phyloP scores from a whole-genome alignment of 1,140 invertebrate genomes.

The Drosophila repletoides region DNA sequence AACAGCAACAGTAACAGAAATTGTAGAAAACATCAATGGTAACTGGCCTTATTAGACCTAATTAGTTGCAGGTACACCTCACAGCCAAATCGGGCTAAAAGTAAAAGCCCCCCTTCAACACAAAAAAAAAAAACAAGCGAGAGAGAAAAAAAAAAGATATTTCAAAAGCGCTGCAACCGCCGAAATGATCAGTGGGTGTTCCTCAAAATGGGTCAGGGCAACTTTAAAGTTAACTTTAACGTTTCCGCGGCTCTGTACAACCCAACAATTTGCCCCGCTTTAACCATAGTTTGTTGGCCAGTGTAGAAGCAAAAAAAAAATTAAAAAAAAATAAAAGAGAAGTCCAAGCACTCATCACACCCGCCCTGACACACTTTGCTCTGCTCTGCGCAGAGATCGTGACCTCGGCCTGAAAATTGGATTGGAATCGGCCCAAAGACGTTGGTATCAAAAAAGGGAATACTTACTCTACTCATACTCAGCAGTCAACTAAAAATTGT shows the following conservation, averaged over 20 bases:
- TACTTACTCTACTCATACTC: too few species aligned
- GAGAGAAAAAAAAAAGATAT: constrained; percentile 21
- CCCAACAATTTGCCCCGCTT: constrained; percentile 32
- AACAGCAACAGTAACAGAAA: constrained; percentile 26
- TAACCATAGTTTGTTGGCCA: background rate
- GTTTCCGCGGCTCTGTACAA: constrained; percentile 5
- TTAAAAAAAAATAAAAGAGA: too few species aligned
- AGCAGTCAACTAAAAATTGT: too few species aligned
- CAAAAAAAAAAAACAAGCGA: background rate
- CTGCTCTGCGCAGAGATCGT: constrained; percentile 52
- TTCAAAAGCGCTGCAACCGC: constrained; percentile 53
- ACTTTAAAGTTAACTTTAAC: constrained; percentile 2
- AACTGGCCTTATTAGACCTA: constrained; percentile 35
- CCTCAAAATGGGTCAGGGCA: constrained; percentile 63
- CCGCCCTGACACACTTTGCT: constrained; percentile 64
- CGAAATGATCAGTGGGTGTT: constrained; percentile 64
- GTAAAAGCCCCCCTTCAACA: constrained; percentile 5
- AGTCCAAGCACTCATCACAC: constrained; percentile 66
- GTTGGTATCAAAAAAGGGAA: constrained; percentile 40
- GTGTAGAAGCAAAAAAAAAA: too few species aligned
- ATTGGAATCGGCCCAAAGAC: constrained; percentile 34
- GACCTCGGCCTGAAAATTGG: constrained; percentile 38
- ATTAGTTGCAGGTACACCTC: constrained; percentile 41
- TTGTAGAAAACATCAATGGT: constrained; percentile 7
- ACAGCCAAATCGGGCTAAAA: constrained; percentile 32